Percentiles rank a stretch among this genome's conserved stretches.
phyloP scores from a whole-genome alignment of 1,140 invertebrate species.

The Wasmannia auropunctata region DNA sequence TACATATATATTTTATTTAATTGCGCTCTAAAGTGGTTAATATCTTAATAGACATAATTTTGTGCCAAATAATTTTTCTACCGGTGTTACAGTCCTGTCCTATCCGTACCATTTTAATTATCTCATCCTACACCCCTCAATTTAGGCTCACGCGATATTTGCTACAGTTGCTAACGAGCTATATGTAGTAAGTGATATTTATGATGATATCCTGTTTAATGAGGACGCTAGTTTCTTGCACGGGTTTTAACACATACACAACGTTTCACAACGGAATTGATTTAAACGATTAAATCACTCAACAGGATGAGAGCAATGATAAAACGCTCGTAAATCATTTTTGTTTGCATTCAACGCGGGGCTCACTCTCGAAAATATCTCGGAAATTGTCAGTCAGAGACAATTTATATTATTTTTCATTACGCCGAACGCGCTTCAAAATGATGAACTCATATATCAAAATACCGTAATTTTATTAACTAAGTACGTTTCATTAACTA shows the following conservation, averaged over 20 bases:
- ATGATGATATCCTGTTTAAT: conserved; percentile 73
- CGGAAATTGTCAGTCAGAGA: conserved; percentile 20
- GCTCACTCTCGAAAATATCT: conserved; percentile 19
- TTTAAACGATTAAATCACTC: conserved; percentile 46
- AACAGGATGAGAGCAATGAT: conserved; percentile 42
- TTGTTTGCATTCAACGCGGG: conserved; percentile 17
- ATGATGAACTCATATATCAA: not conserved
- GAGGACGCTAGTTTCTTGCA: conserved; percentile 70
- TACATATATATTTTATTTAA: not conserved
- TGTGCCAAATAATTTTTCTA: not conserved
- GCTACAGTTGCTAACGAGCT: conserved; percentile 75
- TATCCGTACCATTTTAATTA: conserved; percentile 62
- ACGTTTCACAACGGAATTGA: conserved; percentile 11
- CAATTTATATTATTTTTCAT: conserved; percentile 23
- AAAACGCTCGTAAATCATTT: conserved; percentile 52
- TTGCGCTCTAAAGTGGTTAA: not conserved
- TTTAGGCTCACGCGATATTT: conserved; percentile 71
- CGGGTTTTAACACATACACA: not conserved
- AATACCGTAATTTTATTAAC: not conserved
- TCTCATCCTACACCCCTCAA: conserved; percentile 75
- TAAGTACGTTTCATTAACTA: not conserved
- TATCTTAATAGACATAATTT: not conserved
- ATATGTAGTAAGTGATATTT: conserved; percentile 77
- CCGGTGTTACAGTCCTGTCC: not conserved
- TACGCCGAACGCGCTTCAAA: not conserved